Evolutionary conservation across 1,140 invertebrate genomes (phyloP).

Genomic region (Caenorhabditis briggsae): DNA sequence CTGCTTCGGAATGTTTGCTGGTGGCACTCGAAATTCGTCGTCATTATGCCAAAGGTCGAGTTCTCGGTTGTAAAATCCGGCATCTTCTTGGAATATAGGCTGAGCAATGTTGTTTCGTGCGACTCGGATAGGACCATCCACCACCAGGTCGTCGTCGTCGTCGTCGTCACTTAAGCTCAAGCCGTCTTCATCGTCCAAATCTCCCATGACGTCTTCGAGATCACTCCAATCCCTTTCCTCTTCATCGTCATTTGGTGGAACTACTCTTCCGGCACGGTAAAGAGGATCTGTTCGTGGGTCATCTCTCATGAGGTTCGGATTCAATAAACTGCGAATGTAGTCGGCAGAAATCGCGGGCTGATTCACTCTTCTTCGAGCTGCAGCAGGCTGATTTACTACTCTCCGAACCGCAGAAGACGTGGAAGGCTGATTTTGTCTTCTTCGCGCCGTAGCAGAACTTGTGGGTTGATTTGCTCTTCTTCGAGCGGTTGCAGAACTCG

Average conservation of each 20-base stretch:
- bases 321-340: not conserved
- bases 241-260: not conserved
- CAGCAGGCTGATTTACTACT: too few relatives aligned
- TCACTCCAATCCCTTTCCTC: too few relatives aligned
- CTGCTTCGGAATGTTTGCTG: not conserved
- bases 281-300: not conserved
- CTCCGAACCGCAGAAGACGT: too few relatives aligned
- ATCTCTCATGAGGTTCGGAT: not conserved
- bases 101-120: not conserved
- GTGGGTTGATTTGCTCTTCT: too few relatives aligned
- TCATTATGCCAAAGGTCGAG: constrained; percentile 13
- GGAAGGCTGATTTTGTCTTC: too few relatives aligned
- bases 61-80: not conserved
- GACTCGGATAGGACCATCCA: not conserved
- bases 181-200: not conserved
- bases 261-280: not conserved
- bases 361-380: not conserved
- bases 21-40: not conserved
- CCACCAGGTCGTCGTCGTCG: constrained; percentile 5
- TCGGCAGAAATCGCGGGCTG: not conserved
- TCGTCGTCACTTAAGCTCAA: not conserved
- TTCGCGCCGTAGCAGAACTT: too few relatives aligned
- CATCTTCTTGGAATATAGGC: not conserved
- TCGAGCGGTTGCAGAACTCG: too few relatives aligned
- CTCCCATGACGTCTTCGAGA: not conserved